Evolutionary conservation across 2,113 vertebrate species (phyloP), one percentile per base, ranked within the genome.

Genomic region (Catharus bicknelli): DNA sequence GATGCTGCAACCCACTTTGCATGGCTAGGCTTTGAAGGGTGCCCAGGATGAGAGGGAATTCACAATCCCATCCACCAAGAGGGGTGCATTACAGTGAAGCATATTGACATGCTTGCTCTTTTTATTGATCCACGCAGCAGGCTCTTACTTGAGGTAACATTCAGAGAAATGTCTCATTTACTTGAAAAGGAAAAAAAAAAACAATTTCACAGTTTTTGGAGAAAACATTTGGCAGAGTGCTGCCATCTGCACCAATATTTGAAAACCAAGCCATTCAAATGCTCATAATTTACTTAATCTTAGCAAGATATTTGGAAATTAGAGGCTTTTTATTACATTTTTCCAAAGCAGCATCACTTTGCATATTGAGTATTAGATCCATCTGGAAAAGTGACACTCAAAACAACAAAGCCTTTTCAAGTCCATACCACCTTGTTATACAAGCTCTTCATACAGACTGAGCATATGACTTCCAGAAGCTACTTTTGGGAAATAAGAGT

Each of bases 191-290:
- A 57, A 32, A 30, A 32, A 18, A 18, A 89, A 76, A 86, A 91
- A 16, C 5, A 47, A 64, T 53, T 91, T 90, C 93, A 89, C 90
- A 88, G 84, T 59, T 88, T 92, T 93, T 40, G 53, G 72, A 67
- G 78, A 76, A 90, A 86, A 25, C 85, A 92, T 86, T 95, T 92
- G 88, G 70, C 63, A 83, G 82, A 90, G 48, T 57, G 55, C 68
- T 96, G 64, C 96, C 95, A 95, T 90, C 87, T 96, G 93, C 72
- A 94, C 54, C 55, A 89, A 47, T 77, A 94, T 92, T 83, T 95
- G 87, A 95, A 90, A 95, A 83, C 75, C 70, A 66, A 47, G 63
- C 32, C 48, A 89, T 61, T 88, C 68, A 91, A 88, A 83, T 58
- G 88, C 36, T 38, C 48, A 75, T 62, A 53, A 94, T 89, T 93